Conservation (phyloP, 2,888 invertebrate species). For the Pimpla rufipes region DNA sequence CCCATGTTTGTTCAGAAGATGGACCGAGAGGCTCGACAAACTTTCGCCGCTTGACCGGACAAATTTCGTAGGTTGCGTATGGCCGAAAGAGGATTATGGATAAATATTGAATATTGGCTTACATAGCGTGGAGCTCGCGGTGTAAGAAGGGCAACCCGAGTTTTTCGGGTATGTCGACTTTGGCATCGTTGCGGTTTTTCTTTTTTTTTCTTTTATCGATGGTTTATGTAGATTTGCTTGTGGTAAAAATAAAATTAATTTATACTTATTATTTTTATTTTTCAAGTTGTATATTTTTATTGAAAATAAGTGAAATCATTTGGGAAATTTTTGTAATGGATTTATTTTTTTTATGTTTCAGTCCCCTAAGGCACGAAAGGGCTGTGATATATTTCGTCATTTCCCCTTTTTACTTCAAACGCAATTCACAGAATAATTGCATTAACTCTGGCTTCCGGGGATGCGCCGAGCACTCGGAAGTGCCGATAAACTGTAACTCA, state of each 20-base stretch:
- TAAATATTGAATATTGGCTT: constrained; percentile 74
- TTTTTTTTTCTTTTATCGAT: no score
- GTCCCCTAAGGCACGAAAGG: no score
- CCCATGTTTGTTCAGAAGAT: constrained; percentile 79
- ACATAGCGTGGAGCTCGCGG: constrained; percentile 13
- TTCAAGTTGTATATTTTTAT: no score
- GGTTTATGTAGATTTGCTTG: no score
- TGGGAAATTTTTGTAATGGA: no score
- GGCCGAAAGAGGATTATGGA: constrained; percentile 74
- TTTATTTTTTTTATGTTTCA: no score
- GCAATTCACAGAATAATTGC: background rate
- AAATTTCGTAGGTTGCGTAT: constrained; percentile 46
- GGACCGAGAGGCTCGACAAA: constrained; percentile 72
- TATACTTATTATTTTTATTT: no score
- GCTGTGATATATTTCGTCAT: background rate
- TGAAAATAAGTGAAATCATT: no score
- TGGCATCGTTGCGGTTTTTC: background rate
- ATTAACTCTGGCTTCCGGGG: constrained; percentile 19
- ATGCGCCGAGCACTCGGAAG: constrained; percentile 47
- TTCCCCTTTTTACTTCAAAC: background rate
- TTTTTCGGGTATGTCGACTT: background rate
- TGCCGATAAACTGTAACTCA: constrained; percentile 44
- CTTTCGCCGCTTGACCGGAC: constrained; percentile 71
- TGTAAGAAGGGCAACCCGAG: background rate
- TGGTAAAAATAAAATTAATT: no score